A percentile compares a stretch with the other conserved stretches of the same genome.
phyloP scores from a whole-genome alignment of 2,888 invertebrate genomes.

The Drosophila neutralis region DNA sequence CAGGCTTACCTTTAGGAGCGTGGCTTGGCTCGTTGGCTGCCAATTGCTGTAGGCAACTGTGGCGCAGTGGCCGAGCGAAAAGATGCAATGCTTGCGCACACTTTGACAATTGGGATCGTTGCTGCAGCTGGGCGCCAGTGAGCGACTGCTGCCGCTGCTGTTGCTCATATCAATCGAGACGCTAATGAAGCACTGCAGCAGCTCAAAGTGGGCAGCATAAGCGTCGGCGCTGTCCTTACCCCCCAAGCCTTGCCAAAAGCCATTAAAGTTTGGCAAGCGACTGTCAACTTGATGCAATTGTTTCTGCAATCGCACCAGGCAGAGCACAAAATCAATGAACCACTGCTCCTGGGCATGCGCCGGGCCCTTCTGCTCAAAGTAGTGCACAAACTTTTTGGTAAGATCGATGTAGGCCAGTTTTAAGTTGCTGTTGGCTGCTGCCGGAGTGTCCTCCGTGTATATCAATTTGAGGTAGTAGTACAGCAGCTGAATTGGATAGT shows the following conservation, averaged over 20 bases:
- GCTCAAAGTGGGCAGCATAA: slow-evolving; percentile 59
- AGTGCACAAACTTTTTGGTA: slow-evolving; percentile 64
- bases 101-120: slow-evolving; percentile 65
- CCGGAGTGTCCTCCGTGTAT: slow-evolving; percentile 35
- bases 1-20: slow-evolving; percentile 35
- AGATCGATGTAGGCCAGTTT: slow-evolving; percentile 58
- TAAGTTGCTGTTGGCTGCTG: slow-evolving; percentile 39
- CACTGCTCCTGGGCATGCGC: slow-evolving; percentile 61
- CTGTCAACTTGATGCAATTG: slow-evolving; percentile 53
- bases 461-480: slow-evolving; percentile 79
- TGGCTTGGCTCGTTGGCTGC: slow-evolving; percentile 39
- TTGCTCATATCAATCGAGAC: slow-evolving; percentile 58
- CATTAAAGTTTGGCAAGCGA: slow-evolving; percentile 43
- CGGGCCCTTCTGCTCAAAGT: slow-evolving; percentile 59
- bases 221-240: slow-evolving; percentile 43
- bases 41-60: slow-evolving; percentile 59
- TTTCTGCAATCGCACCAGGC: slow-evolving; percentile 57
- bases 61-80: slow-evolving; percentile 61
- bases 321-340: slow-evolving; percentile 71
- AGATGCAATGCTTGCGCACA: slow-evolving; percentile 74
- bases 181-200: slow-evolving; percentile 66
- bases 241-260: slow-evolving; percentile 66
- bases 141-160: slow-evolving; percentile 44
- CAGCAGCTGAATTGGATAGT: slow-evolving; percentile 63
- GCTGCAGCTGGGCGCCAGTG: slow-evolving; percentile 60